Base-by-base conservation (phyloP, 2,797 vertebrate species). In the Esox masquinongy region DNA sequence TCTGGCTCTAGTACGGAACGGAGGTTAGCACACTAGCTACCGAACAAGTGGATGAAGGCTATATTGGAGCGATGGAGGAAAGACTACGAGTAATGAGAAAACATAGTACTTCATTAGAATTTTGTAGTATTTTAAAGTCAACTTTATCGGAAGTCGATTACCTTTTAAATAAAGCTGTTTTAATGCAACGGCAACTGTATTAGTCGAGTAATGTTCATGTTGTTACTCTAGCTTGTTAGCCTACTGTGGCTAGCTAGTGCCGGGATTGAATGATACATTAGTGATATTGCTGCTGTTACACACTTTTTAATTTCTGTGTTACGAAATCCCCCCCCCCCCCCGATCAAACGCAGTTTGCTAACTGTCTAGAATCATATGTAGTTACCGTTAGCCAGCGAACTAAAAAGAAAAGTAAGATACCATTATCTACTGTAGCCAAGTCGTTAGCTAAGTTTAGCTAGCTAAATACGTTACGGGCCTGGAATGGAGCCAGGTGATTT, bases 401-500 rank as follows among this genome's bases (percentile, higher is more conserved):
- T 68, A 22, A 66, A 29, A 70, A 70, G 22, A 19, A 12, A 71
- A 53, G 24, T 14, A 17, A 29, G 5, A 24, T 47, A 50, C 69
- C 26, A n/a, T 51, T 43, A 43, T 47, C n/a, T 8, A 47, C 43
- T 47, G 9, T 47, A 39, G 43, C 36, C 26, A 50, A 26, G 66
- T 53, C 56, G 67, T 31, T 72, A 50, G 51, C 70, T 36, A 73
- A 67, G 50, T 47, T 19, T 22, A 31, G 34, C 19, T 8, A 43
- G 26, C 26, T 26, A 34, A 51, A 51, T 29, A 24, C 43, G 43
- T 47, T 47, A 47, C 43, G 49, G 69, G 49, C 47, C 61, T 74
- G 15, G 22, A 74, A 95, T 95, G 94, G 94, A 95, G 87, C 91
- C 92, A 51, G 91, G 89, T 31, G 89, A 85, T 83, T 86, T 91